These are phyloP conservation scores for Chunga burmeisteri DNA, from an alignment of 2,113 vertebrate genomes.

Conservation along the genomic window DNA sequence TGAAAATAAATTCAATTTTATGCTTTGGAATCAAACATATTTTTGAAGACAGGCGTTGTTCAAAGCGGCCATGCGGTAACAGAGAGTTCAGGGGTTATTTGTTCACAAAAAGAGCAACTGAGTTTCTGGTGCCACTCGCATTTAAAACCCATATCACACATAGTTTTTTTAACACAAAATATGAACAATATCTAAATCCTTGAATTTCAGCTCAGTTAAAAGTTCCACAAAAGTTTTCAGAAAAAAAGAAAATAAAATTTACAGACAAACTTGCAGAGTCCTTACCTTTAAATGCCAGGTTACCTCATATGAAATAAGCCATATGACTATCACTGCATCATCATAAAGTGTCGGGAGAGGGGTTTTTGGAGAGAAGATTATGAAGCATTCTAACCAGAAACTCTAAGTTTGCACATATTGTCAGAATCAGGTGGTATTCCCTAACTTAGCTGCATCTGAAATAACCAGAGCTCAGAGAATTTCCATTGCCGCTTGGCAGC, in stretches of 20 bases:
- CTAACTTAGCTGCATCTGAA: neutral
- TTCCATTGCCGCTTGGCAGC: constrained; percentile 4
- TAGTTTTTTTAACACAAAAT: neutral
- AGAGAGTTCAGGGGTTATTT: neutral
- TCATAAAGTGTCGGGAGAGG: neutral
- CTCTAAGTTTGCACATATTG: neutral
- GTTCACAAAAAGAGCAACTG: neutral
- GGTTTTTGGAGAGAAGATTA: neutral
- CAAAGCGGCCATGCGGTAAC: neutral
- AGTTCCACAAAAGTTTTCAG: neutral
- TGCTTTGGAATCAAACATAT: neutral
- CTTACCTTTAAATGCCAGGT: neutral
- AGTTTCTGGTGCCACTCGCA: neutral
- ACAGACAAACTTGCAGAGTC: neutral
- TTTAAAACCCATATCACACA: neutral
- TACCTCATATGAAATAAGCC: neutral
- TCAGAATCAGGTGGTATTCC: neutral
- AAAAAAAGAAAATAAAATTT: neutral
- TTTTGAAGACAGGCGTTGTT: neutral
- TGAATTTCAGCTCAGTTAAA: neutral
- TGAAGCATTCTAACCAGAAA: neutral
- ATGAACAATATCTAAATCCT: neutral
- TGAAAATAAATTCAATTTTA: neutral
- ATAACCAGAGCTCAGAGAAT: neutral
- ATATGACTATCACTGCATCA: neutral